Conservation (phyloP, 2,113 vertebrate genomes). For the Jaculus jaculus region DNA sequence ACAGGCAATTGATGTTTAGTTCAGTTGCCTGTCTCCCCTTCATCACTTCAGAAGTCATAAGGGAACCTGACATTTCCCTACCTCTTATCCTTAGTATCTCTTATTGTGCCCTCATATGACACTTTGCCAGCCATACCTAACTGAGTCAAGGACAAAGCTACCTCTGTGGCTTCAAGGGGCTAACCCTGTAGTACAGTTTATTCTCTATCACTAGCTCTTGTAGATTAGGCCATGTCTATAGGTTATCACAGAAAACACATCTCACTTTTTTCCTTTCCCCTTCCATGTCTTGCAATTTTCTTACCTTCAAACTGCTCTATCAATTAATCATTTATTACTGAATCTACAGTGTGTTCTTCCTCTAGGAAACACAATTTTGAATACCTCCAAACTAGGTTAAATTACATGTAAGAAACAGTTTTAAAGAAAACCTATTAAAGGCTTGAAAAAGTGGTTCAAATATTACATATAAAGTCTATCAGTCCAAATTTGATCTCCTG, state of each 20-base stretch:
- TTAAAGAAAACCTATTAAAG: too few relatives aligned
- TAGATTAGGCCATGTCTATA: not conserved
- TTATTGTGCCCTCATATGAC: not conserved
- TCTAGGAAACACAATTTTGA: too few relatives aligned
- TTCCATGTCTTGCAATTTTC: not conserved
- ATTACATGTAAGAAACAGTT: too few relatives aligned
- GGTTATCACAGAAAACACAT: not conserved
- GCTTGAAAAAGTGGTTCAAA: too few relatives aligned
- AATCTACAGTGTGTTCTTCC: not conserved
- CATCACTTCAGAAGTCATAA: not conserved
- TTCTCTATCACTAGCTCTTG: not conserved
- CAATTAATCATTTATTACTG: not conserved
- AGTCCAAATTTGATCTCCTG: too few relatives aligned
- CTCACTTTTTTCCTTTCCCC: not conserved
- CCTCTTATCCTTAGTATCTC: not conserved
- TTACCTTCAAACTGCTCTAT: not conserved
- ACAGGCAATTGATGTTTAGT: not conserved
- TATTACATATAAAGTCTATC: too few relatives aligned
- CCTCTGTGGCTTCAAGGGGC: not conserved
- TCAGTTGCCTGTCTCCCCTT: not conserved
- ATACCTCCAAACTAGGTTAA: too few relatives aligned
- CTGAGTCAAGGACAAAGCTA: not conserved
- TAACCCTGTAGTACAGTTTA: accelerated
- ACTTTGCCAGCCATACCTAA: not conserved
- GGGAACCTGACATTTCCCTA: not conserved